Percentiles rank a stretch among this genome's conserved stretches.
Conservation (phyloP, 2,888 invertebrate genomes). For the Epistrophe eligans region DNA sequence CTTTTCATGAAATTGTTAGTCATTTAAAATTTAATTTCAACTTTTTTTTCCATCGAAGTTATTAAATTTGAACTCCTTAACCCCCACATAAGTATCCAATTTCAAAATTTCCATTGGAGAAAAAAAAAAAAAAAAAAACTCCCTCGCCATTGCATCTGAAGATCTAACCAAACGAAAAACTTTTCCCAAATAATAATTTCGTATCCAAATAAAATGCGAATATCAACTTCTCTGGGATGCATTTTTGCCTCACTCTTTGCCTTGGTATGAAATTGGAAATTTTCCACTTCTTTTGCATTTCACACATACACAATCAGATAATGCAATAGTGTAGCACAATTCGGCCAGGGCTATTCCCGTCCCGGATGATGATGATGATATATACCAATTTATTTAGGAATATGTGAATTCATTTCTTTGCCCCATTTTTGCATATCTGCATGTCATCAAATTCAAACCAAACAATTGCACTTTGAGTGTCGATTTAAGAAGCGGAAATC, state of each 20-base stretch:
- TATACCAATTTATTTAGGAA: conserved; percentile 28
- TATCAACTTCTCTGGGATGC: not conserved
- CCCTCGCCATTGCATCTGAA: not conserved
- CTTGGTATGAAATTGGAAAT: conserved; percentile 27
- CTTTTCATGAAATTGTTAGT: not conserved
- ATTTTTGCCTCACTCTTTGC: not conserved
- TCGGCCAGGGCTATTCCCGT: conserved; percentile 28
- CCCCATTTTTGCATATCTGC: not conserved
- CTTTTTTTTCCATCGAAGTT: not conserved
- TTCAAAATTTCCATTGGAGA: not conserved
- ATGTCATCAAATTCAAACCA: conserved; percentile 27
- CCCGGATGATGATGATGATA: conserved; percentile 18
- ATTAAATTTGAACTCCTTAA: not conserved
- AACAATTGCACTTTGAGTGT: conserved; percentile 35
- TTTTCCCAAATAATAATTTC: conserved; percentile 42
- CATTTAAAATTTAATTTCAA: conserved; percentile 1
- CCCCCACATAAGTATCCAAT: not conserved
- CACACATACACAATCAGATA: not conserved
- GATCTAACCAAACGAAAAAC: conserved; percentile 32
- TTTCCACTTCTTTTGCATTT: conserved; percentile 2
- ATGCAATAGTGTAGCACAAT: not conserved
- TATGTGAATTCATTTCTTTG: conserved; percentile 6
- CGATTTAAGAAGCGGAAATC: conserved; percentile 47
- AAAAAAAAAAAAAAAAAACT: not conserved
- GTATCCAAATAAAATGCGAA: conserved; percentile 24